phyloP scores from a whole-genome alignment of 2,888 invertebrate genomes.

The Agrilus mali region DNA sequence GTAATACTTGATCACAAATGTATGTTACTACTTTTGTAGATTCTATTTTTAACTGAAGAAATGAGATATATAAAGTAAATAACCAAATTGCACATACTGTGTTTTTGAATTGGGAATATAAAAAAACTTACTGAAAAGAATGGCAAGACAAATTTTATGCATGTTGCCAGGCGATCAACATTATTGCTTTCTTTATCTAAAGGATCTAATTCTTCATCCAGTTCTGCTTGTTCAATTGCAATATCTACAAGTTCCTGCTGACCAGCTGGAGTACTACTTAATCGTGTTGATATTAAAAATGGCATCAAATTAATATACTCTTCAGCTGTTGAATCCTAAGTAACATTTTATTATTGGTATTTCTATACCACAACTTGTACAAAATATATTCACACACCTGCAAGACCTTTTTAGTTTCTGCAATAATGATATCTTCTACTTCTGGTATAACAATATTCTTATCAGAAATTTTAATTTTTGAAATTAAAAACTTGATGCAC shows the following conservation, averaged over 20 bases:
- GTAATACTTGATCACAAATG: constrained; percentile 73
- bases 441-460: constrained; percentile 69
- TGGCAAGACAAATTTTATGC: constrained; percentile 73
- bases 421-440: constrained; percentile 70
- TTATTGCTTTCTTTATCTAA: constrained; percentile 54
- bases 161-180: constrained; percentile 68
- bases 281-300: constrained; percentile 66
- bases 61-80: not conserved
- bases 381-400: constrained; percentile 40
- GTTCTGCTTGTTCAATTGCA: constrained; percentile 74
- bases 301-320: constrained; percentile 87
- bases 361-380: not conserved
- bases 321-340: constrained; percentile 75
- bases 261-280: constrained; percentile 70
- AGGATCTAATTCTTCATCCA: constrained; percentile 49
- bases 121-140: constrained; percentile 70
- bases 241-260: constrained; percentile 80
- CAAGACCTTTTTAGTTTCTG: constrained; percentile 75
- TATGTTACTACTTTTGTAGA: constrained; percentile 75
- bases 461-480: constrained; percentile 68
- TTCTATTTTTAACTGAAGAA: constrained; percentile 63
- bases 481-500: constrained; percentile 77
- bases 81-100: not conserved
- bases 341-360: not conserved
- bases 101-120: not conserved